Evolutionary conservation across 92 coral and sea anemone genomes (phyloP), one percentile per base, ranked within the genome.

Genomic region (Zoanthus gigantus): DNA sequence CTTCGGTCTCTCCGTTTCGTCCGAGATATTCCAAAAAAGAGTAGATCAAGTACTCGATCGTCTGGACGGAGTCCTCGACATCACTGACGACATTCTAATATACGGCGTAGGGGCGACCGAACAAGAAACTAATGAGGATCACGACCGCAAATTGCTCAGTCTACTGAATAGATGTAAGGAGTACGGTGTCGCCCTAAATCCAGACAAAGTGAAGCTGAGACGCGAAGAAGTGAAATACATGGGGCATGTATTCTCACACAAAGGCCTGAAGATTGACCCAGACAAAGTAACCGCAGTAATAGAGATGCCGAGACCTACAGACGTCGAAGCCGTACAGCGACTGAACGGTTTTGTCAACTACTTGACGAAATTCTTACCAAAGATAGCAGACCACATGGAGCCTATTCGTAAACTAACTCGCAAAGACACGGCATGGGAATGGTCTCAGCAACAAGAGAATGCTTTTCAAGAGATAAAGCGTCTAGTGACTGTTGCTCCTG

Each of bases 1-100:
- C 0, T 88, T 88, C 48, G 91, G 87, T 29, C 50, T 80, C 3
- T 1, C 60, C 18, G 91, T 54, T 9, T 69, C 78, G 46, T 76
- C 84, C 14, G 90, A 77, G 65, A 87, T 78, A 13, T 87, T 87
- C 37, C 86, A 87, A 69, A 63, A 76, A 46, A 54, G 65, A 42
- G 42, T 88, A 15, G 54, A 73, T 10, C 83, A 82, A 68, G 91
- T 60, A 17, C 45, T 78, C 29, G 48, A 78, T 11, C 45, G 72
- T 45, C 53, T 78, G 30, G 86, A 78, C 12, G 90, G 86, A 17
- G 16, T 54, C 14, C 45, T 63, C 28, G 52, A 58, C 15, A 61
- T 87, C 9, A 50, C 53, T 69, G 90, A 87, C 50, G 86, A 87
- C 79, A 78, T 87, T 32, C 15, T 87, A 10, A 54, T 47, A 45